Evolutionary conservation across 2,113 vertebrate species (phyloP).

Genomic region (Prochilodus magdalenae): DNA sequence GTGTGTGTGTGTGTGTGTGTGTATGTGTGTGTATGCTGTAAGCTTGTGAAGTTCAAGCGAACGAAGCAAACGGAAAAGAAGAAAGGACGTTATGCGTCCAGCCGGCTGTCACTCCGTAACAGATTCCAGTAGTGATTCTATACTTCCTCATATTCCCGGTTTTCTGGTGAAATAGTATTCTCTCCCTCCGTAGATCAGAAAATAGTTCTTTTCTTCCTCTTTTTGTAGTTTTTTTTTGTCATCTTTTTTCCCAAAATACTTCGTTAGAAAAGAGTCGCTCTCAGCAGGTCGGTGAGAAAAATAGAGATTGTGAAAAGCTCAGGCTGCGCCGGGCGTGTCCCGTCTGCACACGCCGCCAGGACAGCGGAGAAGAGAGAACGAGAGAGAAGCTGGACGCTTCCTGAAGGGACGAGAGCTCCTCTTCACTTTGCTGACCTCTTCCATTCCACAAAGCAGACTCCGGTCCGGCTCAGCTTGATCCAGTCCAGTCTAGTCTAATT

Average conservation of each 20-base stretch:
- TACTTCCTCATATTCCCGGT: constrained; percentile 59
- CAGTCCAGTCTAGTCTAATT: not conserved
- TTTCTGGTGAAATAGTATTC: constrained; percentile 53
- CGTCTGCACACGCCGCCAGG: not conserved
- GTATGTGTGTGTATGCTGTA: constrained; percentile 66
- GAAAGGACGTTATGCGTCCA: constrained; percentile 62
- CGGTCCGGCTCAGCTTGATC: not conserved
- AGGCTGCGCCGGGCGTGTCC: constrained; percentile 49
- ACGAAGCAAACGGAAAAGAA: constrained; percentile 77
- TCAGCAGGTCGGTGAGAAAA: constrained; percentile 77
- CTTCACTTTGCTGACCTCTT: not conserved
- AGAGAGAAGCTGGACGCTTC: not conserved
- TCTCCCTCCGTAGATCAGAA: constrained; percentile 71
- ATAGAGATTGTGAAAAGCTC: constrained; percentile 80
- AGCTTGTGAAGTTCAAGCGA: constrained; percentile 71
- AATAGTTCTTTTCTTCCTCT: constrained; percentile 74
- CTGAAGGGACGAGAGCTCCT: not conserved
- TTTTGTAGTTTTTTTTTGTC: constrained; percentile 56
- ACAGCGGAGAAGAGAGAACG: not conserved
- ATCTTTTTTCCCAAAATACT: constrained; percentile 79
- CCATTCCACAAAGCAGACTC: not conserved
- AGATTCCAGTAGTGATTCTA: constrained; percentile 63
- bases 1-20: constrained; percentile 55
- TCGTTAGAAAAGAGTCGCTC: constrained; percentile 74
- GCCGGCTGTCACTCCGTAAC: constrained; percentile 68